phyloP scores from a whole-genome alignment of 2,797 vertebrate genomes.

The Pterois miles region DNA sequence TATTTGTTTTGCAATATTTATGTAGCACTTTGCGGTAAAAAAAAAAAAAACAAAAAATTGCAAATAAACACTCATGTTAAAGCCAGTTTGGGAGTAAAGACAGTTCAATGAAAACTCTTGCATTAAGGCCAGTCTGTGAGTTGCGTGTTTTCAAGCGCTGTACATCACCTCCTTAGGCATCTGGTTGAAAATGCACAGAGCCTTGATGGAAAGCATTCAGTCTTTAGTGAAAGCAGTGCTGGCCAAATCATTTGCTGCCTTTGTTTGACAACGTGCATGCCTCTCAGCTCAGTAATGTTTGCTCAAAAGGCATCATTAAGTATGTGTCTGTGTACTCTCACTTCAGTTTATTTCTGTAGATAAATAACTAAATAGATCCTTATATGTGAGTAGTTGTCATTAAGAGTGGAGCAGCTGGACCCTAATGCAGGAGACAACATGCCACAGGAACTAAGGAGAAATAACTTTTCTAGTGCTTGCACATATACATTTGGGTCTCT shows the following conservation, averaged over 20 bases:
- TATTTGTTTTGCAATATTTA: conserved; percentile 33
- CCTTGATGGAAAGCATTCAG: conserved; percentile 27
- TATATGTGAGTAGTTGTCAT: background rate
- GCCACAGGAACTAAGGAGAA: background rate
- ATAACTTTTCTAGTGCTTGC: background rate
- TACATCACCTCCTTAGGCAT: conserved; percentile 7
- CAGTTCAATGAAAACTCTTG: conserved; percentile 8
- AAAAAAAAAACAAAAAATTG: background rate
- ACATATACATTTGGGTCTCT: background rate
- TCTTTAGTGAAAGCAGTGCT: background rate
- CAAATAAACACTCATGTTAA: conserved; percentile 15
- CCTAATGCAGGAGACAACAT: background rate
- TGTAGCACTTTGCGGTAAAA: conserved; percentile 26
- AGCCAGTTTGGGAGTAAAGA: conserved; percentile 7
- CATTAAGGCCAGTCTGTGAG: conserved; percentile 4
- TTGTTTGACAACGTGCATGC: conserved; percentile 3
- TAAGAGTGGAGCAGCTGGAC: background rate
- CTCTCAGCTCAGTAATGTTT: background rate
- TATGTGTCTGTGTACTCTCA: background rate
- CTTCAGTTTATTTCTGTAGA: background rate
- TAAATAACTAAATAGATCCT: background rate
- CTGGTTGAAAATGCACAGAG: background rate
- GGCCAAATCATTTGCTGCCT: conserved; percentile 2
- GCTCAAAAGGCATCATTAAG: background rate
- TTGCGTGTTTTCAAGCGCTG: conserved; percentile 4